Conservation (phyloP, 1,140 invertebrate species). For the Theocolax elegans region DNA sequence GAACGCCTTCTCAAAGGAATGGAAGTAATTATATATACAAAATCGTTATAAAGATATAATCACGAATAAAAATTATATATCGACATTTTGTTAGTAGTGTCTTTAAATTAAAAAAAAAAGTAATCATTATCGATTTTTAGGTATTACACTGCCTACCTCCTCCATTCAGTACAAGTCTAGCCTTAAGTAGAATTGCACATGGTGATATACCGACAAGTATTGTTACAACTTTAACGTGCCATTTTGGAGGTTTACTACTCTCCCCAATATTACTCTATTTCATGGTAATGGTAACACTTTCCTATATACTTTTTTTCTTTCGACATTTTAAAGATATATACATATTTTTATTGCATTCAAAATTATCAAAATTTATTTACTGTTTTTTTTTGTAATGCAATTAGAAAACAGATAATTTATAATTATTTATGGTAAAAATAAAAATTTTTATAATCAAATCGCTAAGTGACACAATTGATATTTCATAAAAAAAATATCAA, state of each 20-base stretch:
- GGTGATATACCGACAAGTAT: conserved; percentile 62
- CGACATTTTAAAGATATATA: no score
- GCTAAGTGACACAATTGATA: no score
- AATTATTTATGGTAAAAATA: no score
- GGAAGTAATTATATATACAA: conserved; percentile 55
- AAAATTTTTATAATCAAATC: no score
- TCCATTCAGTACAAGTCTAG: conserved; percentile 61
- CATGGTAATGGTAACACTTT: conserved; percentile 57
- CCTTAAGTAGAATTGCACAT: conserved; percentile 57
- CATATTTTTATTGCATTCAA: no score
- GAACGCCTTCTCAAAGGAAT: conserved; percentile 63
- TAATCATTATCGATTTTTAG: conserved; percentile 48
- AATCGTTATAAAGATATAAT: neutral
- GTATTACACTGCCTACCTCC: conserved; percentile 65
- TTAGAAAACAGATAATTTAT: no score
- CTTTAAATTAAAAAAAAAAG: no score
- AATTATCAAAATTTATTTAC: no score
- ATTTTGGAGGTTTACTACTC: conserved; percentile 60
- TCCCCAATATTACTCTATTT: conserved; percentile 62
- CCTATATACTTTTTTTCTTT: no score
- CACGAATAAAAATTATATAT: no score
- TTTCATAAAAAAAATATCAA: neutral
- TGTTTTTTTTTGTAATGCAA: no score
- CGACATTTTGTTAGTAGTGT: no score
- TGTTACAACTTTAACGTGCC: conserved; percentile 58